phyloP scores from a whole-genome alignment of 2,888 invertebrate genomes.

The Apamea sordens region DNA sequence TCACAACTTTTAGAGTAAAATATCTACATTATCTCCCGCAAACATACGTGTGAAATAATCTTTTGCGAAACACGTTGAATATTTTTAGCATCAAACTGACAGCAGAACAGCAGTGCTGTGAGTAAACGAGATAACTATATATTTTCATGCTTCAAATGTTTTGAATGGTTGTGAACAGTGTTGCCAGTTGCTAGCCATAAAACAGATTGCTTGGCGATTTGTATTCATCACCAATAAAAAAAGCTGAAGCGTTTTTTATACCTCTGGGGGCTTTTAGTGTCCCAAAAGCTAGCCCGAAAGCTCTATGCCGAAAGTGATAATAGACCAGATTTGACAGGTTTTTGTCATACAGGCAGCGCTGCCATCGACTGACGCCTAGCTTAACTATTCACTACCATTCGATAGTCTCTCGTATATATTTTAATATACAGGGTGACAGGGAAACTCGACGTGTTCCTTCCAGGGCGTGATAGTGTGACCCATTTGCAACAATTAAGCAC shows the following conservation, averaged over 20 bases:
- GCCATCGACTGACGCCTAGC: no score
- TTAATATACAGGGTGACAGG: no score
- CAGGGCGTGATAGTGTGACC: no score
- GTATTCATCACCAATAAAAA: not conserved
- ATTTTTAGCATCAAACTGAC: slow-evolving; percentile 52
- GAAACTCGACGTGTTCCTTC: no score
- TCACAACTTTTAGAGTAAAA: slow-evolving; percentile 51
- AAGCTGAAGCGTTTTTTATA: not conserved
- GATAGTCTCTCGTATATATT: no score
- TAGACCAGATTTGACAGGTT: no score
- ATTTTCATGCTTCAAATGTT: slow-evolving; percentile 33
- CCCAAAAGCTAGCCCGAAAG: no score
- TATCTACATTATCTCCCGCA: slow-evolving; percentile 68
- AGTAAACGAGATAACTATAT: slow-evolving; percentile 32
- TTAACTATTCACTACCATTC: no score
- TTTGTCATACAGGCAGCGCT: no score
- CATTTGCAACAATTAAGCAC: no score
- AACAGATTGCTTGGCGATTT: not conserved
- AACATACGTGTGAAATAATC: slow-evolving; percentile 66
- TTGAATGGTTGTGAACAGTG: not conserved
- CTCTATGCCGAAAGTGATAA: no score
- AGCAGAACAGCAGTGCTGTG: not conserved
- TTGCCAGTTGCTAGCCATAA: slow-evolving; percentile 11
- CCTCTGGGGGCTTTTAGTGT: no score
- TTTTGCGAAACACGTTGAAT: not conserved